Evolutionary conservation across 2,888 invertebrate genomes (phyloP), one percentile per base, ranked within the genome.

Genomic region (Aelia acuminata): DNA sequence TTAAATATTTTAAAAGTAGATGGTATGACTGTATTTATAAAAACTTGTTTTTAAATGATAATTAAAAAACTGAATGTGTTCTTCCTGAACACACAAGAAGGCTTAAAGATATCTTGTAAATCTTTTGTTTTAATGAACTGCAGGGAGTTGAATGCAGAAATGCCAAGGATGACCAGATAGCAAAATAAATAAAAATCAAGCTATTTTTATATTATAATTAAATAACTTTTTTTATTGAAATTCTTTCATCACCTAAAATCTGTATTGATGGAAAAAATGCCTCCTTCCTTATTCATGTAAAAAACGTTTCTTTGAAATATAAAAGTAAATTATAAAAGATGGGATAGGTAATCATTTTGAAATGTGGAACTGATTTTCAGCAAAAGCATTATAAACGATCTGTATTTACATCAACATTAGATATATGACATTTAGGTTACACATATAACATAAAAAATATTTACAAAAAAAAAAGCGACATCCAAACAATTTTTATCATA

Each of bases 391-490:
- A 80, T 80, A 80, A 80, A 80, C 80, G 43, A 80, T 80, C 43
- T 80, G 80, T 80, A 80, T 80, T 80, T 80, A 80, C 80, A 80
- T n/a, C n/a, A 80, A 80, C 80, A 80, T 80, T n/a, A 80, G 43
- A 80, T 80, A 80, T 47, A 80, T 43, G 39, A 47, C 80, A 80
- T 80, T 80, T 80, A 43, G 80, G 43, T 80, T 80, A 80, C 43
- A 80, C 22, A 80, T 80, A 43, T 80, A 80, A 43, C 43, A 80
- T n/a, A 43, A 80, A 75, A 80, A 80, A 80, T 43, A 70, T 70
- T 70, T 70, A 70, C 63, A 80, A 80, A 80, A 80, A 75, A 70
- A 80, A 80, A 80, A 80, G 47, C 11, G 35, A 47, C 43, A 47
- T 43, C 22, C 75, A 47, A 80, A 80, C 80, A 80, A 43, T 80